Percentiles rank a stretch among this genome's conserved stretches.
Evolutionary conservation across 2,113 vertebrate genomes (phyloP).

Genomic region (Pholis gunnellus): DNA sequence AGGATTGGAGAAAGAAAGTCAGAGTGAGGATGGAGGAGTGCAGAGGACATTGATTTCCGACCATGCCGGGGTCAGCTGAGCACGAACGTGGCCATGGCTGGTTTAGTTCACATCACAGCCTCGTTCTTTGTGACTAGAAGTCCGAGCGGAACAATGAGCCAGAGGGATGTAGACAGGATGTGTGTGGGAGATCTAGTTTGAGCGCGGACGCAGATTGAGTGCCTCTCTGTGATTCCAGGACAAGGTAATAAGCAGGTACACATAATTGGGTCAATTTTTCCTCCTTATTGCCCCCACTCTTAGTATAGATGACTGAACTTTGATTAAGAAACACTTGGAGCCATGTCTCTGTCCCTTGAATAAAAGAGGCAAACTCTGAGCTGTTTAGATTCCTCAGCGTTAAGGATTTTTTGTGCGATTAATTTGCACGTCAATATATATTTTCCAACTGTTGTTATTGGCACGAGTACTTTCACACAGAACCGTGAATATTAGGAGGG

Average conservation of each 20-base stretch:
- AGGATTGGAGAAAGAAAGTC: slow-evolving; percentile 8
- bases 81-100: slow-evolving; percentile 16
- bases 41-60: slow-evolving; percentile 30
- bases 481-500: too few species aligned
- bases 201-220: slow-evolving; percentile 19
- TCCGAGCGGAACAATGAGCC: slow-evolving; percentile 21
- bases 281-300: slow-evolving; percentile 44
- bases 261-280: slow-evolving; percentile 64
- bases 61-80: slow-evolving; percentile 46
- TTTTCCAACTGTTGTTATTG: background rate
- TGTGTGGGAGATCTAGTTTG: slow-evolving; percentile 18
- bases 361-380: slow-evolving; percentile 5
- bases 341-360: slow-evolving; percentile 33
- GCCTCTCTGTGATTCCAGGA: slow-evolving; percentile 37
- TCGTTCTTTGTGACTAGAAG: slow-evolving; percentile 31
- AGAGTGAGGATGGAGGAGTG: background rate
- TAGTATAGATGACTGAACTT: slow-evolving; percentile 55
- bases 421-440: background rate
- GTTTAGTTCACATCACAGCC: slow-evolving; percentile 26
- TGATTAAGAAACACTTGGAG: slow-evolving; percentile 62
- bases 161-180: slow-evolving; percentile 15
- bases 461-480: background rate
- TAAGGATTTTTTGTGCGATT: background rate
- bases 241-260: slow-evolving; percentile 65
- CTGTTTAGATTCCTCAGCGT: background rate